A percentile compares a stretch with the other conserved stretches of the same genome.
Evolutionary conservation across 2,113 vertebrate species (phyloP).

Genomic region (Manacus vitellinus): DNA sequence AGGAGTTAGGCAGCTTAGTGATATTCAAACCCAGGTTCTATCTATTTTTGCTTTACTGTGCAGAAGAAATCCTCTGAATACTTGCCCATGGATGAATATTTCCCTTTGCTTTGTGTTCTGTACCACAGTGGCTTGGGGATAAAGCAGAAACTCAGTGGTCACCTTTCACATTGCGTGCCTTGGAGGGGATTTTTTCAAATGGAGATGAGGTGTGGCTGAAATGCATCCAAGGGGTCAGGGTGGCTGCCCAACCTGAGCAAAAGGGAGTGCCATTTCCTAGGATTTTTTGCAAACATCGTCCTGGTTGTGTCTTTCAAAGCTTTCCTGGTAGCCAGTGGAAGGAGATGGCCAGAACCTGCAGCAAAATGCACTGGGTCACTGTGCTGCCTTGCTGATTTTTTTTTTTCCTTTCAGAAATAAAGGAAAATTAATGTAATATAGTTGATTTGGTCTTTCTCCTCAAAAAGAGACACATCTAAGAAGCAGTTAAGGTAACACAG

Average conservation of each 20-base stretch:
- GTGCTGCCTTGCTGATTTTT: neutral
- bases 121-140: accelerated
- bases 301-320: neutral
- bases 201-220: neutral
- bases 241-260: neutral
- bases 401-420: neutral
- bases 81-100: neutral
- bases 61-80: neutral
- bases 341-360: neutral
- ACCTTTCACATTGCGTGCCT: accelerated
- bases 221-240: accelerated
- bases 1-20: neutral
- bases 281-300: too few species aligned
- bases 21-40: accelerated
- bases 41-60: neutral
- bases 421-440: too few species aligned
- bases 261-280: neutral
- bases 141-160: neutral
- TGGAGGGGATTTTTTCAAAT: accelerated
- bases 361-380: neutral
- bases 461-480: neutral
- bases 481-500: neutral
- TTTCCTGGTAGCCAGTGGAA: neutral
- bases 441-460: neutral
- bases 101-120: neutral